Evolutionary conservation across 2,113 vertebrate species (phyloP), one percentile per base, ranked within the genome.

Genomic region (Ophiodon elongatus): DNA sequence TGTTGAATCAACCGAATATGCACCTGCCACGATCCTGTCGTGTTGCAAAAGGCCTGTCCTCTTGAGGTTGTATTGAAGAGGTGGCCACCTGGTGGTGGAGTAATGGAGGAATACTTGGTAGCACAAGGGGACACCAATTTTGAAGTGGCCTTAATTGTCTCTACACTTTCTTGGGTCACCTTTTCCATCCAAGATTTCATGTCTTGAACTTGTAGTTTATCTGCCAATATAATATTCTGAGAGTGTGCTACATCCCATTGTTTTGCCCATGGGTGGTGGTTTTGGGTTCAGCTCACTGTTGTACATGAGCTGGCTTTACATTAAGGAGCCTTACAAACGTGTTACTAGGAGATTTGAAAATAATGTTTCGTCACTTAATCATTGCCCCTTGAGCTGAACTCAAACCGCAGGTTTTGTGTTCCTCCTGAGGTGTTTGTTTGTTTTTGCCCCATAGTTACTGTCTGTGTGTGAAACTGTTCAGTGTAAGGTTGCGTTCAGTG

Each of bases 81-180:
- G 89, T 91, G 90, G 91, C 93, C 93, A 89, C 85, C 93, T 92
- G 89, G 87, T 94, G 94, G 88, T 88, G 88, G 79, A 87, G 54
- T 19, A 73, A 52, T 65, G 76, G 63, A 89, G 2, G n/a, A 27
- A 66, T 1, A 19, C 65, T 79, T 80, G 57, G 47, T 35, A 31
- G 23, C 62, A 66, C 71, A 59, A 14, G n/a, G 39, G 54, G 62
- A 76, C 71, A 35, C 69, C 41, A 29, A 7, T 50, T 52, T 52
- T 10, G 6, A 69, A 50, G 19, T 50, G 29, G 8, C 17, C 27
- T 50, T 11, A 31, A 29, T 56, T 10, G 11, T 63, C 33, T 80
- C 21, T 39, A 10, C 23, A 77, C 60, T 74, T 69, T 68, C 7
- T 23, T 76, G 29, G 72, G 35, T 79, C 11, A 52, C 43, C 23